These are phyloP conservation scores for Macquaria australasica DNA, from an alignment of 2,113 vertebrate species.

Conservation along the genomic window DNA sequence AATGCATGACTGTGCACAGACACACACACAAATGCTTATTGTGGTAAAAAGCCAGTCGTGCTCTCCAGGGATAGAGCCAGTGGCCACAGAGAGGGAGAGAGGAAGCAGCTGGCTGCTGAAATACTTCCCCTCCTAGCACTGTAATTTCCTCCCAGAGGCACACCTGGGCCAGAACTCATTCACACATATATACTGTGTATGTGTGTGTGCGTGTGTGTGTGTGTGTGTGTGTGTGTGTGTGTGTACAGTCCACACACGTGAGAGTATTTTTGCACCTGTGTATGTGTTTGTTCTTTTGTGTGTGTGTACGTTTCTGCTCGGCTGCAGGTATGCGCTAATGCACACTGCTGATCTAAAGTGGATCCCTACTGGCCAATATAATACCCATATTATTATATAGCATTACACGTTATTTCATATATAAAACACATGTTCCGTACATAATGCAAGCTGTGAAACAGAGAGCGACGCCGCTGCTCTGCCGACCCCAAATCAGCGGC, in stretches of 20 bases:
- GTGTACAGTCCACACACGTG: slow-evolving; percentile 3
- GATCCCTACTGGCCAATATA: slow-evolving; percentile 39
- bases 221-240: slow-evolving; percentile 17
- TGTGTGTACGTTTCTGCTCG: slow-evolving; percentile 15
- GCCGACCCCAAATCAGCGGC: slow-evolving; percentile 5
- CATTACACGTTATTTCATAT: slow-evolving; percentile 47
- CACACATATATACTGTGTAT: slow-evolving; percentile 43
- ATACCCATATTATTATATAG: slow-evolving; percentile 41
- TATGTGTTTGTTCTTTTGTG: slow-evolving; percentile 13
- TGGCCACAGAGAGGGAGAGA: slow-evolving; percentile 62
- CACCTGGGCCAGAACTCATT: slow-evolving; percentile 69
- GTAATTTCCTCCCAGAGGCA: slow-evolving; percentile 76
- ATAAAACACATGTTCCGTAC: slow-evolving; percentile 25
- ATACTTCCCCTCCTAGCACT: slow-evolving; percentile 73
- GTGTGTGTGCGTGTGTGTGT: slow-evolving; percentile 26
- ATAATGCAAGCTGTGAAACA: slow-evolving; percentile 20
- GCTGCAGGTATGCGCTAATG: slow-evolving; percentile 31
- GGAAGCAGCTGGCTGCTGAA: slow-evolving; percentile 79
- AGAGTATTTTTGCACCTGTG: slow-evolving; percentile 11
- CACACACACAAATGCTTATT: slow-evolving; percentile 46
- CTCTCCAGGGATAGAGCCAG: slow-evolving; percentile 64
- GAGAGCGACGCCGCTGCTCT: slow-evolving; percentile 1
- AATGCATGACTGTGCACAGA: slow-evolving; percentile 21
- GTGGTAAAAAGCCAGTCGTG: slow-evolving; percentile 65
- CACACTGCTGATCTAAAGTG: slow-evolving; percentile 25